Conservation (phyloP, 2,888 invertebrate genomes). For the Drosophila algonquin region DNA sequence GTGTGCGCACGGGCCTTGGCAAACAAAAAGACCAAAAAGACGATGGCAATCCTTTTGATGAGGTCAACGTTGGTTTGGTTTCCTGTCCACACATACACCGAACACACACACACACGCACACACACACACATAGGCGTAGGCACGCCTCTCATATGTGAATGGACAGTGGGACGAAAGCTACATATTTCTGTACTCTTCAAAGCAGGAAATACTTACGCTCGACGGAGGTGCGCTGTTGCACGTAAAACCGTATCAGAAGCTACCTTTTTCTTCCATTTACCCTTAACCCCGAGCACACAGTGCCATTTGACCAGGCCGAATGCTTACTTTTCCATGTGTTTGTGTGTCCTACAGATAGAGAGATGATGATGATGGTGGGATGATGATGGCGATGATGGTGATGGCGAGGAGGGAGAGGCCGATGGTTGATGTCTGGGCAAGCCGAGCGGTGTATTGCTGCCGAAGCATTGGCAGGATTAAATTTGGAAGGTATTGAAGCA, state of each 20-base stretch:
- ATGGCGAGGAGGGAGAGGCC: conserved; percentile 26
- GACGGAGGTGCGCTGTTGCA: no score
- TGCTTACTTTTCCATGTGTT: conserved; percentile 42
- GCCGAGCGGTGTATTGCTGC: conserved; percentile 25
- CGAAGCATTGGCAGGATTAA: conserved; percentile 74
- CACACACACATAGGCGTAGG: conserved; percentile 9
- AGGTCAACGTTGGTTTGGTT: conserved; percentile 77
- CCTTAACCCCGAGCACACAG: not conserved
- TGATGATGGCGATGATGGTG: not conserved
- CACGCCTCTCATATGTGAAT: not conserved
- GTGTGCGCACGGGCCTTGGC: conserved; percentile 55
- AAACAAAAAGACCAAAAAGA: conserved; percentile 81
- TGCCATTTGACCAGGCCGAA: conserved; percentile 48
- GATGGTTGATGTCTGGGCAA: conserved; percentile 15
- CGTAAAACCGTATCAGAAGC: not conserved
- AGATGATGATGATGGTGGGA: conserved; percentile 6
- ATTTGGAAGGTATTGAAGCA: conserved; percentile 81
- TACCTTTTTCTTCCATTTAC: no score
- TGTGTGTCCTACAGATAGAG: conserved; percentile 14
- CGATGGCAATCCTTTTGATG: conserved; percentile 79
- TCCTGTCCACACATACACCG: conserved; percentile 45
- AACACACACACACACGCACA: conserved; percentile 28
- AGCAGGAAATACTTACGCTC: not conserved
- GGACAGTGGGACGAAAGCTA: conserved; percentile 8
- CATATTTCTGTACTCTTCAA: not conserved